Evolutionary conservation across 2,797 vertebrate species (phyloP).

Genomic region (Coilia nasus): DNA sequence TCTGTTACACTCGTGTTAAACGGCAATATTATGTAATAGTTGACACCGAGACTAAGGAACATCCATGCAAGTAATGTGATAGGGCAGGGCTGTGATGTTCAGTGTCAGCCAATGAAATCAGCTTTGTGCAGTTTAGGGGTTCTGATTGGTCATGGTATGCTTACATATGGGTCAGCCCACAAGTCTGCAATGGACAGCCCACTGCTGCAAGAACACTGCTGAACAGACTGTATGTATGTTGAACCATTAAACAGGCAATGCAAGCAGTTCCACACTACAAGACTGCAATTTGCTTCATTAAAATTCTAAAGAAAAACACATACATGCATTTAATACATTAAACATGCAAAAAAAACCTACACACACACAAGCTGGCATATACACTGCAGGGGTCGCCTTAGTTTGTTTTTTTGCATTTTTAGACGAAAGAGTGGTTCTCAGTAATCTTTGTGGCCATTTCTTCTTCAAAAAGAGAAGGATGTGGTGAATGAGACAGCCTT

Average conservation of each 20-base stretch:
- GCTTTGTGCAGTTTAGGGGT: not conserved
- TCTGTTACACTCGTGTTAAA: not conserved
- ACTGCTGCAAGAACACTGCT: not conserved
- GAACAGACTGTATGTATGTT: not conserved
- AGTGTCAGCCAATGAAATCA: not conserved
- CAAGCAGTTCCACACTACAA: too few species aligned
- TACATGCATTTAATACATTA: not conserved
- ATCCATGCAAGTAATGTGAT: constrained; percentile 3
- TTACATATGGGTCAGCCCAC: not conserved
- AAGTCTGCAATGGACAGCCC: not conserved
- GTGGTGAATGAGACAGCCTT: not conserved
- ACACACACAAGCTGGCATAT: not conserved
- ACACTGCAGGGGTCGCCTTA: not conserved
- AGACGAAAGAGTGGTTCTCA: not conserved
- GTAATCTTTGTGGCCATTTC: not conserved
- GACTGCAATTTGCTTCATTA: too few species aligned
- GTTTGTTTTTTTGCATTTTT: not conserved
- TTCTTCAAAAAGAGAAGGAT: not conserved
- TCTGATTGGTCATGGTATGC: not conserved
- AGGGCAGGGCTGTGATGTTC: constrained; percentile 2
- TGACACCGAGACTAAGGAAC: constrained; percentile 25
- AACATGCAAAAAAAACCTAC: not conserved
- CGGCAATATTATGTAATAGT: not conserved
- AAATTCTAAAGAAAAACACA: not conserved
- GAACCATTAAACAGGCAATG: not conserved